phyloP scores from a whole-genome alignment of 2,888 invertebrate species.

The Archips xylosteana region DNA sequence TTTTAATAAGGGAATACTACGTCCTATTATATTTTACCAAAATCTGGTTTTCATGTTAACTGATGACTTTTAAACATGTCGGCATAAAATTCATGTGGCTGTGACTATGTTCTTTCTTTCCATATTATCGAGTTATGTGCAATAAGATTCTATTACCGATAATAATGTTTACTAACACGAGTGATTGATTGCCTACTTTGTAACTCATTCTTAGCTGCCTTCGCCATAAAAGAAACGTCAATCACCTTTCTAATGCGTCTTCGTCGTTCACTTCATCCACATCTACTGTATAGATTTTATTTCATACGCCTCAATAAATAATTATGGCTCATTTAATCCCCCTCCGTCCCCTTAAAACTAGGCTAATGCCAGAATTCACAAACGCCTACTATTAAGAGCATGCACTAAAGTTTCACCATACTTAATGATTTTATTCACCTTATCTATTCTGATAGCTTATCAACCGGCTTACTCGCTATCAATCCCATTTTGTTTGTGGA shows the following conservation, averaged over 20 bases:
- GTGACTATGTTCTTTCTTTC: too few relatives aligned
- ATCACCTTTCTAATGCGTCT: neutral
- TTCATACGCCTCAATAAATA: too few relatives aligned
- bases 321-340: neutral
- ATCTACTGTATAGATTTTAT: too few relatives aligned
- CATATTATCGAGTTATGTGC: too few relatives aligned
- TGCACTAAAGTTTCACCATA: conserved; percentile 9
- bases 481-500: conserved; percentile 5
- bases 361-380: neutral
- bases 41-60: too few relatives aligned
- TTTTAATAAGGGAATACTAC: too few relatives aligned
- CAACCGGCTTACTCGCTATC: neutral
- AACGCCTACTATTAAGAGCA: conserved; percentile 4
- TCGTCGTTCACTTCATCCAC: too few relatives aligned
- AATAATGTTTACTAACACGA: conserved; percentile 2
- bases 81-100: too few relatives aligned
- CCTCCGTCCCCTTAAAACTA: neutral
- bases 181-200: neutral
- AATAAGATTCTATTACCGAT: neutral
- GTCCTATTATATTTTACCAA: too few relatives aligned
- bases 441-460: conserved; percentile 11
- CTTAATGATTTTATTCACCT: conserved; percentile 3
- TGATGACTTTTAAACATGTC: too few relatives aligned
- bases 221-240: neutral
- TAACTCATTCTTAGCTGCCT: neutral